Conservation (phyloP, 2,113 vertebrate species). For the Diphyllodes magnificus region DNA sequence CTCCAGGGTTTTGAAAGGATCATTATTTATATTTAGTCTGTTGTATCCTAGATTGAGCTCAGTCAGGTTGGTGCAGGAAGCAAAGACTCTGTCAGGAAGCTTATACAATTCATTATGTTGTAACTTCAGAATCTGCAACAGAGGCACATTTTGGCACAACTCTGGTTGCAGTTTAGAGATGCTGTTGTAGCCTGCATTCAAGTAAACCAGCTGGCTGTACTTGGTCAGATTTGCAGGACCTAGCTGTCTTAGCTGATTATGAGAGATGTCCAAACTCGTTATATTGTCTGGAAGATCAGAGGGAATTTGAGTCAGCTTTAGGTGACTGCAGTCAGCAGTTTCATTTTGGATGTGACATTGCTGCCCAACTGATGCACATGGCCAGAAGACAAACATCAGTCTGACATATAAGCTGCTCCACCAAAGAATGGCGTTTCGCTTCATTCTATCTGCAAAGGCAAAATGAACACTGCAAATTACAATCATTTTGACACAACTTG, state of each 20-base stretch:
- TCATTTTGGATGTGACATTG: conserved; percentile 69
- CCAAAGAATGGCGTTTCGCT: neutral
- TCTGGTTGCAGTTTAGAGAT: conserved; percentile 75
- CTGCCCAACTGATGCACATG: neutral
- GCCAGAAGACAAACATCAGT: conserved; percentile 13
- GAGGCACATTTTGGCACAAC: conserved; percentile 75
- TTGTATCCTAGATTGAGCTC: conserved; percentile 80
- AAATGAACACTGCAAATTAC: neutral
- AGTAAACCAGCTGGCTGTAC: conserved; percentile 74
- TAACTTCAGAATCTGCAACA: conserved; percentile 74
- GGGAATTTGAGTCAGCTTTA: conserved; percentile 79
- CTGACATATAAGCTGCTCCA: neutral
- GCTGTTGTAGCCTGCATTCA: conserved; percentile 81
- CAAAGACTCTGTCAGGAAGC: conserved; percentile 72
- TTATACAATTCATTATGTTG: conserved; percentile 80
- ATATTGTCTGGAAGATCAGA: conserved; percentile 82
- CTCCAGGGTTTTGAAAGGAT: conserved; percentile 78
- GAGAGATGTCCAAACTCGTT: conserved; percentile 83
- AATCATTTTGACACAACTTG: neutral
- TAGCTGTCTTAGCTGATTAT: conserved; percentile 79
- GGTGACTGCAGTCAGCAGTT: conserved; percentile 87
- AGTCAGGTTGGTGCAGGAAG: conserved; percentile 70
- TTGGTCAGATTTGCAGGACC: conserved; percentile 64
- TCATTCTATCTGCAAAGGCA: conserved; percentile 36
- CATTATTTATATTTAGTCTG: conserved; percentile 67